Evolutionary conservation across 1,140 invertebrate genomes (phyloP), one percentile per base, ranked within the genome.

Genomic region (Solenopsis invicta): DNA sequence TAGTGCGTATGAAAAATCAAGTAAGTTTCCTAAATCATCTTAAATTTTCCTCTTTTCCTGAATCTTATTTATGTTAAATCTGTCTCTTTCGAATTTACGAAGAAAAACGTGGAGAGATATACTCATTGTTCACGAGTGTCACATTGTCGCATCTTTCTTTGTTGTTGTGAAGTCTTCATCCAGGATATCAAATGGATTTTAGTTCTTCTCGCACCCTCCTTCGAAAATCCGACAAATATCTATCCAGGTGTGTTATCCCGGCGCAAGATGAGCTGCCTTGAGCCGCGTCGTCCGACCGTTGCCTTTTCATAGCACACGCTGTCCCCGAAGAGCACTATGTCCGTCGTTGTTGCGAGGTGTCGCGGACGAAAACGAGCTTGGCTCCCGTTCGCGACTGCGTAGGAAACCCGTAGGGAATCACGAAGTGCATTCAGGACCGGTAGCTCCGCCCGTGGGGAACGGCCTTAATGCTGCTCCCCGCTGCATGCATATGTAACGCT

Each of bases 361-460:
- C 50, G 34, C 48, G 18, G 18, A 54, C 24, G 9, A 41, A 50
- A 82, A 66, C 59, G 50, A 54, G 21, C 54, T 37, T 21, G 4
- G 48, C 13, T 29, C 3, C 29, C 61, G 64, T 12, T 5, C 18
- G 18, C 9, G 66, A 52, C 76, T 82, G 18, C 52, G 34, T 29
- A 54, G 80, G 76, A 87, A 86, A 86, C 69, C 76, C 41, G 29
- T 59, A 69, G 62, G 61, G 84, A 86, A 86, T 82, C 76, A 81
- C 77, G 86, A 86, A 87, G 76, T 86, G 87, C 85, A 89, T 89
- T 86, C 87, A 82, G 76, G 72, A 66, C 82, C 61, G 61, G 76
- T 67, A 76, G 76, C 78, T 80, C 52, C 37, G 87, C n/a, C 75
- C 67, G 50, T 52, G 50, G 76, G 87, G 87, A 81, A 64, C 67